Conservation (phyloP, 2,888 invertebrate genomes). For the Margaritifera margaritifera region DNA sequence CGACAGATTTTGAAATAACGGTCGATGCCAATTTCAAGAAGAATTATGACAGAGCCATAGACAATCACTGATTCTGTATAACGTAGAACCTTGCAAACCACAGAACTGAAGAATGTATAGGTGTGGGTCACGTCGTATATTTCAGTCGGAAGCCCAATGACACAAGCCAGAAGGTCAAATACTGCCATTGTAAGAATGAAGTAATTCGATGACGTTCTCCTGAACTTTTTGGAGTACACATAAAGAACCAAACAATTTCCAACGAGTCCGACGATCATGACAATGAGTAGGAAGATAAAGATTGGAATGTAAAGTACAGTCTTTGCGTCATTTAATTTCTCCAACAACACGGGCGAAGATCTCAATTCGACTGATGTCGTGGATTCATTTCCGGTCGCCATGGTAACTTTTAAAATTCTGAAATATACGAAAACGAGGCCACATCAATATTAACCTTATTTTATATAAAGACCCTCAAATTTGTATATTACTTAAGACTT, state of each 20-base stretch:
- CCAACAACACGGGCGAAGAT: constrained; percentile 10
- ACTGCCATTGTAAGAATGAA: constrained; percentile 63
- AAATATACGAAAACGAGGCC: too few relatives aligned
- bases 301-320: constrained; percentile 56
- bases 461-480: too few relatives aligned
- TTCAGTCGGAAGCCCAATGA: constrained; percentile 59
- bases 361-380: neutral
- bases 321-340: constrained; percentile 43
- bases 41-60: constrained; percentile 58
- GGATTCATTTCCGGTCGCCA: too few relatives aligned
- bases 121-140: constrained; percentile 57
- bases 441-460: too few relatives aligned
- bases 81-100: constrained; percentile 56
- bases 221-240: constrained; percentile 55
- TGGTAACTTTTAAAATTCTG: too few relatives aligned
- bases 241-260: constrained; percentile 58
- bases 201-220: constrained; percentile 59
- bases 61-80: constrained; percentile 53
- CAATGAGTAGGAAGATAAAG: constrained; percentile 49
- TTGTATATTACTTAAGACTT: too few relatives aligned
- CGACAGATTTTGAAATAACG: constrained; percentile 63
- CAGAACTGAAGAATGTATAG: constrained; percentile 54
- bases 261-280: constrained; percentile 53
- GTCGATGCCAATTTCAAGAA: constrained; percentile 61
- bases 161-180: constrained; percentile 60